Base-by-base conservation (phyloP, 2,888 invertebrate genomes). In the Mimas tiliae region DNA sequence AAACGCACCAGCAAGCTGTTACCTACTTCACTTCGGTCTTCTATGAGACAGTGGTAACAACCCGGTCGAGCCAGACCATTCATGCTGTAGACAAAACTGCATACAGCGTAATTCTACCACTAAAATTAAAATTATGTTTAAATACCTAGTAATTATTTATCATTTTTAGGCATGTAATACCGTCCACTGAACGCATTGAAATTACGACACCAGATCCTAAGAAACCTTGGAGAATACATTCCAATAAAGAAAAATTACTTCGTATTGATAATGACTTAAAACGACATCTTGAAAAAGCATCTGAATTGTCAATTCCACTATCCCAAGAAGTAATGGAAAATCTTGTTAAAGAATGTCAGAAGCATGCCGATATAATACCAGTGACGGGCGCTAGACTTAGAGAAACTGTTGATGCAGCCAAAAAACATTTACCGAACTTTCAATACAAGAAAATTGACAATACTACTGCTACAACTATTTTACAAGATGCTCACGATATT, bases 141-240 rank as follows among this genome's bases (percentile, higher is more conserved):
- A n/a, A n/a, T n/a, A n/a, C n/a, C n/a, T n/a, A 34, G 3, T 14
- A 65, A 19, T 42, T 9, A 21, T 53, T 65, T 55, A 50, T 68
- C 48, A 33, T 55, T 80, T 78, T 12, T 76, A 90, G 91, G 62
- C 74, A 68, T 0, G 87, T 83, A 70, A 84, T 81, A 68, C 73
- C 72, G 38, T 42, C 67, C 12, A 11, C 70, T 0, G 11, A 27
- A 7, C 6, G 12, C 16, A 47, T 8, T 48, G 47, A 63, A 47
- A 47, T 8, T 6, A 38, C 12, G 8, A 42, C 42, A 2, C 62
- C 77, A 4, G 92, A 93, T 68, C 85, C 87, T 0, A 91, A 89
- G 65, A 79, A 88, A 50, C 91, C 91, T 0, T 92, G 93, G 93
- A 85, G 92, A 6, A 91, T 87, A 3, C 79, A 93, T 69, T 83